phyloP scores from a whole-genome alignment of 2,888 invertebrate species.

The Chloroclysta siterata region DNA sequence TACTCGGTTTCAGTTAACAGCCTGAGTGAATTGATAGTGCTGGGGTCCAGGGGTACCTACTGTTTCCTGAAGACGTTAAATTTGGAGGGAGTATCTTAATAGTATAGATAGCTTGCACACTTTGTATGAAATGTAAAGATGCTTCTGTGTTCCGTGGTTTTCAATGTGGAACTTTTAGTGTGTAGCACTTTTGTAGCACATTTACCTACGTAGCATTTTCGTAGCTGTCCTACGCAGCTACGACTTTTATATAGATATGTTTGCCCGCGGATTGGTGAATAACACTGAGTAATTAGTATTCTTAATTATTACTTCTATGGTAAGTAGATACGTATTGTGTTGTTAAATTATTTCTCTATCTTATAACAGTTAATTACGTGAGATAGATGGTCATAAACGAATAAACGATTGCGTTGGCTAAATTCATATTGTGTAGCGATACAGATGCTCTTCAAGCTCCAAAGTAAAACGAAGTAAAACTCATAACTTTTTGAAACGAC shows the following conservation, averaged over 20 bases:
- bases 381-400: too few species aligned
- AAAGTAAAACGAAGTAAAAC: too few species aligned
- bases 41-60: constrained; percentile 28
- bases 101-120: constrained; percentile 11
- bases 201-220: neutral
- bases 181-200: constrained; percentile 7
- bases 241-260: neutral
- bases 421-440: constrained; percentile 9
- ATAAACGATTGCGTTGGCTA: neutral
- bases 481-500: too few species aligned
- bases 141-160: neutral
- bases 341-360: too few species aligned
- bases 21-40: constrained; percentile 58
- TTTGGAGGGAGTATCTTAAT: constrained; percentile 53
- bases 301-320: too few species aligned
- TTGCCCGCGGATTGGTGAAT: too few species aligned
- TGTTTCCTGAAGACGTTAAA: constrained; percentile 52
- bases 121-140: neutral
- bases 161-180: neutral
- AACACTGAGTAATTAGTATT: too few species aligned
- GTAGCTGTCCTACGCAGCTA: constrained; percentile 13
- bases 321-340: too few species aligned
- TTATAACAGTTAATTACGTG: too few species aligned
- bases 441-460: neutral
- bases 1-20: constrained; percentile 46